These are phyloP conservation scores for Synaphobranchus kaupii DNA, from an alignment of 2,797 vertebrate species.

Conservation along the genomic window DNA sequence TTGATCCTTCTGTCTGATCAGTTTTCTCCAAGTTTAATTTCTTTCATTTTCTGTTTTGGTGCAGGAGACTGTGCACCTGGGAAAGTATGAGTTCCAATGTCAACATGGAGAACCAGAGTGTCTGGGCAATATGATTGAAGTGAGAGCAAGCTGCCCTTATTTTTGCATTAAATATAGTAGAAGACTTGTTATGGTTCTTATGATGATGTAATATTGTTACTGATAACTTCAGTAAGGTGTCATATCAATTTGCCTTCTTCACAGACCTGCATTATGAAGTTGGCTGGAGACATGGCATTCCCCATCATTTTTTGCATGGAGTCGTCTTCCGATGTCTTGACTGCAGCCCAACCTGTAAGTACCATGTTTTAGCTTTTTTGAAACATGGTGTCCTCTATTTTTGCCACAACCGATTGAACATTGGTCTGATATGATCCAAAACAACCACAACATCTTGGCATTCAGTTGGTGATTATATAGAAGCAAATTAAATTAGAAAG, in stretches of 20 bases:
- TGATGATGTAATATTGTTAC: neutral
- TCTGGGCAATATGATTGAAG: constrained; percentile 90
- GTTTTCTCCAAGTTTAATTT: neutral
- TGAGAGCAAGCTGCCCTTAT: constrained; percentile 49
- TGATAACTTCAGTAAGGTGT: neutral
- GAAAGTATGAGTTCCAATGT: constrained; percentile 76
- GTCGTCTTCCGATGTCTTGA: constrained; percentile 58
- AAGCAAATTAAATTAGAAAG: neutral
- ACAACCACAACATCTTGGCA: neutral
- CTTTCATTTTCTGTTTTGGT: neutral
- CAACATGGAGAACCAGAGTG: constrained; percentile 89
- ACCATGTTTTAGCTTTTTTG: neutral
- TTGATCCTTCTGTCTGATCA: neutral
- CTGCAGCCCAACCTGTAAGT: constrained; percentile 64
- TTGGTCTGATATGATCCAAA: neutral
- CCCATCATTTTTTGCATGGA: constrained; percentile 83
- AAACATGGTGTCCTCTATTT: neutral
- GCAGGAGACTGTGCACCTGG: constrained; percentile 73
- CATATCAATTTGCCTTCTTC: neutral
- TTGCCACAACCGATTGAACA: neutral
- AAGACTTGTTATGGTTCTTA: neutral
- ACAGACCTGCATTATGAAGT: constrained; percentile 79
- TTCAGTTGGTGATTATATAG: neutral
- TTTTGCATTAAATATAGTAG: neutral
- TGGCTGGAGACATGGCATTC: constrained; percentile 44